A percentile compares a stretch with the other conserved stretches of the same genome.
Conservation (phyloP, 2,888 invertebrate genomes). For the Philereme vetulata region DNA sequence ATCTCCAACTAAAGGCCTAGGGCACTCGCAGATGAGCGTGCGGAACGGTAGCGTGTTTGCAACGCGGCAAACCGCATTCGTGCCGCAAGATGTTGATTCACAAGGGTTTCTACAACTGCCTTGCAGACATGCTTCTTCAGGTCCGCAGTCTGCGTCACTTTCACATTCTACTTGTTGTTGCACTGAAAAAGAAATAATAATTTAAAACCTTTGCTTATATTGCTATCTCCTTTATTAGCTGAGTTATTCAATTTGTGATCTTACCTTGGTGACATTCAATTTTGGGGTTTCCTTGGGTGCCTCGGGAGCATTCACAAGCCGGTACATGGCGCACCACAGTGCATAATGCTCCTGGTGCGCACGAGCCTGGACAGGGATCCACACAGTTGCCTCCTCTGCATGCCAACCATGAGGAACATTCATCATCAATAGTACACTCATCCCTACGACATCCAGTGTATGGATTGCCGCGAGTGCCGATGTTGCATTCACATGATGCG, state of each 20-base stretch:
- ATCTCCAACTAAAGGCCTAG: conserved; percentile 92
- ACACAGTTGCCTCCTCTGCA: conserved; percentile 91
- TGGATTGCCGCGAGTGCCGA: conserved; percentile 91
- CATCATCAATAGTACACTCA: conserved; percentile 89
- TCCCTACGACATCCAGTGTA: conserved; percentile 89
- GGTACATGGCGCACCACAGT: conserved; percentile 90
- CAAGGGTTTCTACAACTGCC: conserved; percentile 93
- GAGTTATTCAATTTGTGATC: not conserved
- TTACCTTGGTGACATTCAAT: conserved; percentile 85
- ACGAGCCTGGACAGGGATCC: conserved; percentile 93
- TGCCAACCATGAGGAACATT: conserved; percentile 91
- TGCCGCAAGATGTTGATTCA: conserved; percentile 90
- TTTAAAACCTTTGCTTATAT: not conserved
- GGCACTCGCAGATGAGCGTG: conserved; percentile 94
- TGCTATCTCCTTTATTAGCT: not conserved
- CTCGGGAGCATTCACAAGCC: conserved; percentile 92
- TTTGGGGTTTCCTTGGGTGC: conserved; percentile 91
- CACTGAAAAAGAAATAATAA: conserved; percentile 53
- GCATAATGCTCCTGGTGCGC: conserved; percentile 91
- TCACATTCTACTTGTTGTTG: conserved; percentile 86
- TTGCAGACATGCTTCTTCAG: conserved; percentile 91
- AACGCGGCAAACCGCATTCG: conserved; percentile 92
- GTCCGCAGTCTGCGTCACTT: conserved; percentile 93
- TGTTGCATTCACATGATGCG: conserved; percentile 90
- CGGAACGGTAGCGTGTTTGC: conserved; percentile 93